Evolutionary conservation across 2,888 invertebrate genomes (phyloP).

Genomic region (Tachina lurida): DNA sequence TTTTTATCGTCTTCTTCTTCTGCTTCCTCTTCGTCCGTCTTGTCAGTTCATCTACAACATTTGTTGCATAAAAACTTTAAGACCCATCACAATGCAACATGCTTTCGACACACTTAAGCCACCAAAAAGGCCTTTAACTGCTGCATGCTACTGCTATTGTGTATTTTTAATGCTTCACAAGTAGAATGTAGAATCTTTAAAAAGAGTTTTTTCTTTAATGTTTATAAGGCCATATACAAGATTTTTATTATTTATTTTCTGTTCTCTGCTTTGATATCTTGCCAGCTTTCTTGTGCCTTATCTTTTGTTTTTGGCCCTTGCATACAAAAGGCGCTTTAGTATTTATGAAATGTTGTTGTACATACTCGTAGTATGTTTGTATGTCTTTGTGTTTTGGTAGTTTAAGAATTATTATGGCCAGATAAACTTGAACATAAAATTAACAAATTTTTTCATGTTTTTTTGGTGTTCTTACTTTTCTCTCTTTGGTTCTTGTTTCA

Average conservation of each 20-base stretch:
- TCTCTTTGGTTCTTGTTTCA: neutral
- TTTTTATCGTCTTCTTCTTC: neutral
- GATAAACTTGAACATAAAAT: constrained; percentile 53
- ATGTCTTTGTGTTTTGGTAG: neutral
- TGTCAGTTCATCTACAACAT: neutral
- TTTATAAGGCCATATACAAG: constrained; percentile 14
- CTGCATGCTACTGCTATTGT: neutral
- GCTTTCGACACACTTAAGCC: constrained; percentile 10
- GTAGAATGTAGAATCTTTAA: neutral
- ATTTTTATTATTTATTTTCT: neutral
- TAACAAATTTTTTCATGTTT: constrained; percentile 28
- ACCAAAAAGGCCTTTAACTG: neutral
- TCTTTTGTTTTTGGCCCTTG: constrained; percentile 23
- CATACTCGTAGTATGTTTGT: neutral
- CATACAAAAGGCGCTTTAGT: constrained; percentile 49
- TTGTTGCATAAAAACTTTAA: neutral
- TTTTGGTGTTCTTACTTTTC: neutral
- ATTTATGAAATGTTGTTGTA: constrained; percentile 63
- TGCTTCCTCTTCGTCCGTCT: neutral
- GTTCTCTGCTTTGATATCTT: constrained; percentile 22
- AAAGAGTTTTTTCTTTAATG: neutral
- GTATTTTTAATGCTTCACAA: neutral
- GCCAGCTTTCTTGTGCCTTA: neutral
- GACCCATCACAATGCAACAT: neutral
- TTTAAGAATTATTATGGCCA: constrained; percentile 53